Evolutionary conservation across 2,113 vertebrate genomes (phyloP).

Genomic region (Aix galericulata): DNA sequence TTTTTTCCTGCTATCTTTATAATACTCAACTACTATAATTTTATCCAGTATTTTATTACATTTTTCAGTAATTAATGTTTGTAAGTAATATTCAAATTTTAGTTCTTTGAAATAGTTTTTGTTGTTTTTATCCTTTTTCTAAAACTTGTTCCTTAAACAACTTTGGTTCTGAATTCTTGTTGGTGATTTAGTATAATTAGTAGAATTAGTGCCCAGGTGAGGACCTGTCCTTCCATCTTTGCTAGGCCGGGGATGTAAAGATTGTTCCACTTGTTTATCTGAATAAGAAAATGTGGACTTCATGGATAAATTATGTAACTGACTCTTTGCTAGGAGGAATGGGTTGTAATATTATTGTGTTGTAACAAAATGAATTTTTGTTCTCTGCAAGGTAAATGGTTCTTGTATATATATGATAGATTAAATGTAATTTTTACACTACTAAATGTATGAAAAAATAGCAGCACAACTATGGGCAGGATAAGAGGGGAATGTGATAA

Average conservation of each 20-base stretch:
- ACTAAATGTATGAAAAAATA: neutral
- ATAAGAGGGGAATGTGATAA: neutral
- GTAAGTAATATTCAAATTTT: neutral
- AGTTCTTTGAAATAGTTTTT: neutral
- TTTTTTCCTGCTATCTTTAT: neutral
- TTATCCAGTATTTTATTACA: neutral
- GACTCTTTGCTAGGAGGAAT: neutral
- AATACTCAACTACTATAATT: neutral
- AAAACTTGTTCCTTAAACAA: neutral
- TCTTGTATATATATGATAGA: neutral
- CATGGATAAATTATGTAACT: neutral
- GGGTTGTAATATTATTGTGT: neutral
- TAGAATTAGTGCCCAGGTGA: neutral
- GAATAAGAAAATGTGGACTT: neutral
- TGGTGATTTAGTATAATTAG: neutral
- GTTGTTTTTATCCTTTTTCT: too few relatives aligned
- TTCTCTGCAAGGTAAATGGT: neutral
- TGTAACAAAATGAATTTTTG: neutral
- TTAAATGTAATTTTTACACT: neutral
- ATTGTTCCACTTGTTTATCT: neutral
- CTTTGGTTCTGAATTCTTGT: neutral
- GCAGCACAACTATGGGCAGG: neutral
- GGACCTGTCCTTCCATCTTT: neutral
- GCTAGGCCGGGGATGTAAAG: neutral
- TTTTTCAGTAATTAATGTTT: neutral